Evolutionary conservation across 2,888 invertebrate genomes (phyloP).

Genomic region (Bruchidius siliquastri): DNA sequence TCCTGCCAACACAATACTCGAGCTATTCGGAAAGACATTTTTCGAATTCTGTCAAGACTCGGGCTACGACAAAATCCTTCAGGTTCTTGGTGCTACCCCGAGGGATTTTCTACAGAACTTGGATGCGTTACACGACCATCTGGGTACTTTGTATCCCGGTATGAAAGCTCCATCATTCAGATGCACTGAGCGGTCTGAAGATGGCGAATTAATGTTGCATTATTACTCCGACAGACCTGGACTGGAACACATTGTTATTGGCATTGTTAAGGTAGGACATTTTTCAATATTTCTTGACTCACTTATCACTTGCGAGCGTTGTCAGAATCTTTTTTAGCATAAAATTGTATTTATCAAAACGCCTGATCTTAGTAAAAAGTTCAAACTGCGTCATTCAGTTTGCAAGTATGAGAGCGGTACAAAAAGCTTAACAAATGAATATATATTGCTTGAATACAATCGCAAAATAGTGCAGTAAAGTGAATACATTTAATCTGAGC

Average conservation of each 20-base stretch:
- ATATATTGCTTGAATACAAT: no score
- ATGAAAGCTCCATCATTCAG: conserved; percentile 95
- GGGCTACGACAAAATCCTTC: conserved; percentile 93
- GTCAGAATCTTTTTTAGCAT: no score
- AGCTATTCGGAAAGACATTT: conserved; percentile 89
- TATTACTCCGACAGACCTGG: conserved; percentile 95
- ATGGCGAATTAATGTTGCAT: conserved; percentile 85
- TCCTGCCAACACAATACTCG: conserved; percentile 83
- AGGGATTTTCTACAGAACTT: conserved; percentile 93
- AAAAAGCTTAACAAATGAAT: no score
- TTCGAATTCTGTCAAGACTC: conserved; percentile 96
- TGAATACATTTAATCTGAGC: no score
- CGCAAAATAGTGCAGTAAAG: no score
- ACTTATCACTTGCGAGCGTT: no score
- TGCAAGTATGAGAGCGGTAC: no score
- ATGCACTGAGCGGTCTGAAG: conserved; percentile 84
- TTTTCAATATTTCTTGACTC: no score
- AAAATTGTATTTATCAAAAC: no score
- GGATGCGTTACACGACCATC: conserved; percentile 92
- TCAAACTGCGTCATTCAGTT: no score
- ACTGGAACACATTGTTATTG: conserved; percentile 92
- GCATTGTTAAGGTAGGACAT: conserved; percentile 81
- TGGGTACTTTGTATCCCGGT: conserved; percentile 90
- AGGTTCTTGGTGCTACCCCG: conserved; percentile 90
- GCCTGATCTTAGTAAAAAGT: no score